Percentiles rank a stretch among this genome's conserved stretches.
phyloP scores from a whole-genome alignment of 2,888 invertebrate genomes.

The Drosophila mulleri region DNA sequence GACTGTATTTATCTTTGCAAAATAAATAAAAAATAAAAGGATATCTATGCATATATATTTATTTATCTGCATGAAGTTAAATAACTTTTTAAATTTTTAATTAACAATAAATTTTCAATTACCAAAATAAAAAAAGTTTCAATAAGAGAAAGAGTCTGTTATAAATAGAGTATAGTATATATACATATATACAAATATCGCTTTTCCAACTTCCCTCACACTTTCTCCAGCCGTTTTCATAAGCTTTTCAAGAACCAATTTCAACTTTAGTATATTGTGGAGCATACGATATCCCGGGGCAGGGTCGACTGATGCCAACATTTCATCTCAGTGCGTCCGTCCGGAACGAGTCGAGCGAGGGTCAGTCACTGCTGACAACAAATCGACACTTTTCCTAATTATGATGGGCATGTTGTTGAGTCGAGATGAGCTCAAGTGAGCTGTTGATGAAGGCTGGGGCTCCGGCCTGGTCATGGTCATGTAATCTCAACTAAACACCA shows the following conservation, averaged over 20 bases:
- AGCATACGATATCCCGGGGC: constrained; percentile 15
- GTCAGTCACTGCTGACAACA: constrained; percentile 56
- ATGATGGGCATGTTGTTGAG: constrained; percentile 77
- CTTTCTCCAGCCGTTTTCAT: not conserved
- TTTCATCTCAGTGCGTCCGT: constrained; percentile 40
- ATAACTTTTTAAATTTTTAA: too few species aligned
- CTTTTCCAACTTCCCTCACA: too few species aligned
- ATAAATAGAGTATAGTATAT: not conserved
- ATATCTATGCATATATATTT: too few species aligned
- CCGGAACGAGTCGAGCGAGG: constrained; percentile 7
- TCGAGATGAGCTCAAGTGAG: constrained; percentile 51
- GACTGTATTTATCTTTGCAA: too few species aligned
- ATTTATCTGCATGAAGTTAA: too few species aligned
- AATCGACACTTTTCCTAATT: constrained; percentile 79
- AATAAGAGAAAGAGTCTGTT: accelerated
- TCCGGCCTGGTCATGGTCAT: constrained; percentile 38
- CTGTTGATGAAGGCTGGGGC: constrained; percentile 63
- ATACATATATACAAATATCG: not conserved
- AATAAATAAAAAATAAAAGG: too few species aligned
- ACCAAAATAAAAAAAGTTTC: not conserved
- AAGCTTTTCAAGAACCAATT: constrained; percentile 8
- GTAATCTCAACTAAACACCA: constrained; percentile 57
- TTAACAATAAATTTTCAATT: too few species aligned
- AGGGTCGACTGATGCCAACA: constrained; percentile 34
- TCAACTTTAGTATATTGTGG: constrained; percentile 32